Conservation (phyloP, 1,140 invertebrate genomes). For the Ceratina calcarata region DNA sequence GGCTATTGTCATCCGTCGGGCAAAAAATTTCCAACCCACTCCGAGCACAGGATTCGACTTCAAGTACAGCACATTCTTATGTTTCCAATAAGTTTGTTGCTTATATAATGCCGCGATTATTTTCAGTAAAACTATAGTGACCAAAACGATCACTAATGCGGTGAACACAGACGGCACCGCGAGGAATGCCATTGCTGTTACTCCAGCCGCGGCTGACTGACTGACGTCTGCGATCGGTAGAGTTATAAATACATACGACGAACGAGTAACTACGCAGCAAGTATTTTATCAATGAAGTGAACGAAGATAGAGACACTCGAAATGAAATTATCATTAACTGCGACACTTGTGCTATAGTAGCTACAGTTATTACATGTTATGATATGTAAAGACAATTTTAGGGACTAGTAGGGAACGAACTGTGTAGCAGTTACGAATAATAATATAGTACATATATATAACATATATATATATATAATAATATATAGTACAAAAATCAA, state of each 20-base stretch:
- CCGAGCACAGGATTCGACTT: not conserved
- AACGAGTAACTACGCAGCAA: not conserved
- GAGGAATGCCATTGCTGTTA: conserved; percentile 23
- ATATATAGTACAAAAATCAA: too few relatives aligned
- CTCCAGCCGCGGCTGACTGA: not conserved
- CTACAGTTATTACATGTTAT: too few relatives aligned
- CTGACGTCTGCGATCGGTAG: not conserved
- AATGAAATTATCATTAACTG: too few relatives aligned
- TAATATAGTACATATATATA: too few relatives aligned
- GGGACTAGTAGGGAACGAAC: too few relatives aligned
- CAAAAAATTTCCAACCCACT: not conserved
- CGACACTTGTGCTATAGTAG: too few relatives aligned
- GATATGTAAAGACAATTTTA: too few relatives aligned
- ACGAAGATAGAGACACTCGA: not conserved
- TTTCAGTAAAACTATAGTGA: not conserved
- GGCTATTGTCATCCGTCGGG: not conserved
- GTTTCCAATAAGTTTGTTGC: conserved; percentile 48
- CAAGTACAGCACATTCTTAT: conserved; percentile 2
- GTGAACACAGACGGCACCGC: conserved; percentile 1
- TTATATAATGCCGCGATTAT: not conserved
- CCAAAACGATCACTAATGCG: conserved; percentile 16
- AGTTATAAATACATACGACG: not conserved
- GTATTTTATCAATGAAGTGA: not conserved
- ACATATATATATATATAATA: too few relatives aligned
- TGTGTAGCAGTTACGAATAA: too few relatives aligned